Percentiles rank a stretch among this genome's conserved stretches.
Evolutionary conservation across 2,797 vertebrate genomes (phyloP).

Genomic region (Graptemys geographica): DNA sequence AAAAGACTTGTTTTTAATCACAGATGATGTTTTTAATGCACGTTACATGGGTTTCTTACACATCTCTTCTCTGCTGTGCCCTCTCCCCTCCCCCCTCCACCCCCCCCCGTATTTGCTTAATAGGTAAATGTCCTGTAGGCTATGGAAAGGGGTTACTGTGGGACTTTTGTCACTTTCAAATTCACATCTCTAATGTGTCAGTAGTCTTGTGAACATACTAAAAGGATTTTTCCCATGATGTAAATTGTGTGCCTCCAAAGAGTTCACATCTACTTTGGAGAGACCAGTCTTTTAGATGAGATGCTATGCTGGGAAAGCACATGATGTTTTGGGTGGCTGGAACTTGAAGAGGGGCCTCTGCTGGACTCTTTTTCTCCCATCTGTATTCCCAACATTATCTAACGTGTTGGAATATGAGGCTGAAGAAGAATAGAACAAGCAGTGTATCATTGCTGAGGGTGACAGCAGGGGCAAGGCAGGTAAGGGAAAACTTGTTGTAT

Average conservation of each 20-base stretch:
- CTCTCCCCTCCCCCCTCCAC: neutral
- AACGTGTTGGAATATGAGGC: neutral
- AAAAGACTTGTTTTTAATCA: neutral
- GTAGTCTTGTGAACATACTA: neutral
- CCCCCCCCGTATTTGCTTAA: neutral
- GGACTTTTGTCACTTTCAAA: neutral
- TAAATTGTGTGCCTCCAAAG: neutral
- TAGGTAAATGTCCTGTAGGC: neutral
- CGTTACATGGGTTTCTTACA: neutral
- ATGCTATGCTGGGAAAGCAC: neutral
- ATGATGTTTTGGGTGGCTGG: neutral
- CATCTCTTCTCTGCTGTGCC: neutral
- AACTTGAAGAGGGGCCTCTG: neutral
- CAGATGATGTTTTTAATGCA: neutral
- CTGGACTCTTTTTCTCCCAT: neutral
- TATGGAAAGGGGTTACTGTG: neutral
- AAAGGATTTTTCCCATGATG: neutral
- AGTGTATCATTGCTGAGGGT: neutral
- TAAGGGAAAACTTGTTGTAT: neutral
- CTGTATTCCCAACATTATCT: neutral
- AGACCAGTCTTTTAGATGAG: neutral
- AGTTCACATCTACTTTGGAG: neutral
- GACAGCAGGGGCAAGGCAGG: neutral
- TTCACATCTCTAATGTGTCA: neutral
- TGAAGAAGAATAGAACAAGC: neutral